phyloP scores from a whole-genome alignment of 2,113 vertebrate genomes.

The Pogona vitticeps region DNA sequence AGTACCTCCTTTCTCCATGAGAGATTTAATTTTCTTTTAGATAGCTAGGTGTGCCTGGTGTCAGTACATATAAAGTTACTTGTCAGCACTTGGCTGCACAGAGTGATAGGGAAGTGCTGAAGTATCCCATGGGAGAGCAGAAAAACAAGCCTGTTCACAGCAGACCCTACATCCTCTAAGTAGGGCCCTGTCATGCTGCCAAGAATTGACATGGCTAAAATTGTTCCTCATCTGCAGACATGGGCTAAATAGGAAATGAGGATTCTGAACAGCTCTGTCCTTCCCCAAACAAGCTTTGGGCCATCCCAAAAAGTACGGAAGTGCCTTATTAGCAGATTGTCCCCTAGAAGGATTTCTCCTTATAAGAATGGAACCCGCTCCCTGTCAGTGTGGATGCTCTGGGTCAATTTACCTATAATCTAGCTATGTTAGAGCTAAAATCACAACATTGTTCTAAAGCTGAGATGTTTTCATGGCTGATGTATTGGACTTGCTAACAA shows the following conservation, averaged over 20 bases:
- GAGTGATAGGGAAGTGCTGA: constrained; percentile 40
- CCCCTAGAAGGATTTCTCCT: not conserved
- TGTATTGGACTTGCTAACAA: no score
- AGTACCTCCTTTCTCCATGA: constrained; percentile 46
- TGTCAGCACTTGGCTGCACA: constrained; percentile 44
- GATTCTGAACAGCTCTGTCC: not conserved
- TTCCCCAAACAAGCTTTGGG: not conserved
- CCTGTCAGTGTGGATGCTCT: no score
- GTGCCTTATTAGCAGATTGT: not conserved
- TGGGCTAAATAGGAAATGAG: not conserved
- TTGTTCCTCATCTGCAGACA: not conserved
- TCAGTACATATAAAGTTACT: constrained; percentile 51
- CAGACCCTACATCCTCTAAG: not conserved
- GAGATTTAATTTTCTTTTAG: constrained; percentile 58
- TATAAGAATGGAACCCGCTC: not conserved
- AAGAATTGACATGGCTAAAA: constrained; percentile 4
- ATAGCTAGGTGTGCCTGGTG: constrained; percentile 49
- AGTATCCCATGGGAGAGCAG: constrained; percentile 29
- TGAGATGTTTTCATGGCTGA: no score
- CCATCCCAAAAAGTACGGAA: not conserved
- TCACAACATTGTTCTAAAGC: no score
- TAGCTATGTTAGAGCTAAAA: no score
- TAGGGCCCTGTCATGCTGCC: constrained; percentile 3
- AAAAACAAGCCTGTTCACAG: constrained; percentile 33
- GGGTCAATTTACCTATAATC: no score